Base-by-base conservation (phyloP, 2,888 invertebrate genomes). In the Deilephila porcellus region DNA sequence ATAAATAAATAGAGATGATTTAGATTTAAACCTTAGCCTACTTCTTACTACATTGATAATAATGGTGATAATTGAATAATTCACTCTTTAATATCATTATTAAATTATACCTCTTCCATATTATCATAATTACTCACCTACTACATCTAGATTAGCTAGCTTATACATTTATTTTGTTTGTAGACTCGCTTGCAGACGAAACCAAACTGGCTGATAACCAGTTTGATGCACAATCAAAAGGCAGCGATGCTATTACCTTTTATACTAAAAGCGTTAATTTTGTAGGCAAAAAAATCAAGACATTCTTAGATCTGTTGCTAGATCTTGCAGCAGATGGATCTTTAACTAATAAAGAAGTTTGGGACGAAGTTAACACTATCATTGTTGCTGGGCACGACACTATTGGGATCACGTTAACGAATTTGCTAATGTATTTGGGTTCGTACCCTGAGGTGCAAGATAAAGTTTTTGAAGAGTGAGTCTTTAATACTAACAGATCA, bases 371-470 rank as follows among this genome's bases (percentile, higher is more conserved):
- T 0, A 63, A 73, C n/a, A 73, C 73, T 1, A n/a, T 75, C 4
- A 70, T 74, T 8, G n/a, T 95, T 4, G 81, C 70, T 45, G 70
- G 53, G 3, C 56, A 70, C 56, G 70, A 70, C 20, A 70, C 70
- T 19, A 1, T 19, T 17, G 70, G 56, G 7, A 29, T 29, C 6
- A 5, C 32, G 11, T 20, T 70, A 45, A 45, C 32, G 8, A 4
- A 29, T 70, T 11, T 56, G 20, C 45, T 70, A 19, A 25, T 45
- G 53, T 3, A 56, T 25, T 20, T 70, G 8, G 70, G 70, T 11
- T 56, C 70, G 4, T 20, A 70, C 0, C 70, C 11, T 19, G 56
- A 70, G 4, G 70, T 70, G 11, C 70, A 70, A 25, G 37, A 70
- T 20, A 70, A 70, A 56, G 14, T 70, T n/a, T 29, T 32, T 14